Evolutionary conservation across 92 coral and sea anemone genomes (phyloP), one percentile per base, ranked within the genome.

Genomic region (Heteractis magnifica): DNA sequence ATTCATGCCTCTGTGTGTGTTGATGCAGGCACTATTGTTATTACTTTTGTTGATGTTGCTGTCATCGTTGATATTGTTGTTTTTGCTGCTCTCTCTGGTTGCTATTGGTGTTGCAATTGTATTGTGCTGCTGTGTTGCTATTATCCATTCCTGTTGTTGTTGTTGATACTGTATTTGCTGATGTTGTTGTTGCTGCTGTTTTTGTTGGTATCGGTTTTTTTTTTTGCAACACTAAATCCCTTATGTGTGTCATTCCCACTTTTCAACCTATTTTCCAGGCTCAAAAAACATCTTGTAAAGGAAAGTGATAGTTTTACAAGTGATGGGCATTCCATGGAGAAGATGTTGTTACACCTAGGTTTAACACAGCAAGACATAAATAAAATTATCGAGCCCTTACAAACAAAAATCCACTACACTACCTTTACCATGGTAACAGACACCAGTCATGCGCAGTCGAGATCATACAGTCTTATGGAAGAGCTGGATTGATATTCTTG

Each of bases 391-490:
- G 59, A 59, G 18, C 50, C 19, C 13, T 51, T 81, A 68, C 26
- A 41, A 68, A 68, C 10, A 6, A 26, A 23, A n/a, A 8, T 20
- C 48, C 73, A 68, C 49, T 13, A 49, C 59, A 18, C 41, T 76
- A 52, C 26, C 76, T 26, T 1, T 41, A 4, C 56, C 62, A 13
- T 8, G 8, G 60, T 16, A 5, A 62, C 10, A 11, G 84, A 19
- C 10, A 81, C 77, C n/a, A 75, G 56, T 44, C 56, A 51, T 0
- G 26, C 6, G 51, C 84, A 81, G 51, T 77, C 85, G 58, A 41
- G 64, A 52, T 52, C 79, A 53, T 89, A 50, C 53, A 88, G 92
- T 65, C 86, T 55, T n/a, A 89, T 86, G 89, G 92, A 89, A 85
- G 87, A 89, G 62, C 55, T 89, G 50, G 92, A 89, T 59, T 89